phyloP scores from a whole-genome alignment of 2,888 invertebrate genomes.

The Eueremaeus valkanovi region DNA sequence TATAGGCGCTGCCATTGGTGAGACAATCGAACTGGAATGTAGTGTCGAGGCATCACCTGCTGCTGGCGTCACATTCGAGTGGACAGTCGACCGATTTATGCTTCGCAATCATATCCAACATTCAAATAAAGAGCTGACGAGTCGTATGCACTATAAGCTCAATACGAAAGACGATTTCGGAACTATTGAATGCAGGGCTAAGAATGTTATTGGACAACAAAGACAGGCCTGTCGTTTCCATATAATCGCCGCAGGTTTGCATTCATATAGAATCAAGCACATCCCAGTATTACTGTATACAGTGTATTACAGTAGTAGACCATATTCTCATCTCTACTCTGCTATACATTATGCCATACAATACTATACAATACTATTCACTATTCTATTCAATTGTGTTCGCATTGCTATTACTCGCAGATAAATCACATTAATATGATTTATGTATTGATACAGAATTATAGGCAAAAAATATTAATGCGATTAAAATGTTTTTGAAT shows the following conservation, averaged over 20 bases:
- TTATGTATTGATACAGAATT: too few relatives aligned
- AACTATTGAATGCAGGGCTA: slow-evolving; percentile 10
- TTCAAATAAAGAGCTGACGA: slow-evolving; percentile 4
- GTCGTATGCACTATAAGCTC: not conserved
- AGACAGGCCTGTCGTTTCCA: slow-evolving; percentile 2
- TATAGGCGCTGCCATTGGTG: slow-evolving; percentile 21
- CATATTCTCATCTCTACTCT: not conserved
- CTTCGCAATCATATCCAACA: not conserved
- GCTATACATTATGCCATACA: not conserved
- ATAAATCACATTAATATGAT: too few relatives aligned
- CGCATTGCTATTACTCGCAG: too few relatives aligned
- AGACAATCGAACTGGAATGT: slow-evolving; percentile 13
- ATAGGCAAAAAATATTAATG: too few relatives aligned
- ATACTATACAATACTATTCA: not conserved
- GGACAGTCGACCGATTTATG: not conserved
- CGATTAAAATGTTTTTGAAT: too few relatives aligned
- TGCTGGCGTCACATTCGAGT: slow-evolving; percentile 28
- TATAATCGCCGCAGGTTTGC: slow-evolving; percentile 26
- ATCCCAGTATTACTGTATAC: too few relatives aligned
- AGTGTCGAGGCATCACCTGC: slow-evolving; percentile 27
- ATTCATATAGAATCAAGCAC: too few relatives aligned
- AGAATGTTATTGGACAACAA: slow-evolving; percentile 20
- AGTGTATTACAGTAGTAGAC: too few relatives aligned
- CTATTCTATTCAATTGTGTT: too few relatives aligned
- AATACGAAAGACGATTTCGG: not conserved